Evolutionary conservation across 2,888 invertebrate species (phyloP), one percentile per base, ranked within the genome.

Genomic region (Athalia circularis): DNA sequence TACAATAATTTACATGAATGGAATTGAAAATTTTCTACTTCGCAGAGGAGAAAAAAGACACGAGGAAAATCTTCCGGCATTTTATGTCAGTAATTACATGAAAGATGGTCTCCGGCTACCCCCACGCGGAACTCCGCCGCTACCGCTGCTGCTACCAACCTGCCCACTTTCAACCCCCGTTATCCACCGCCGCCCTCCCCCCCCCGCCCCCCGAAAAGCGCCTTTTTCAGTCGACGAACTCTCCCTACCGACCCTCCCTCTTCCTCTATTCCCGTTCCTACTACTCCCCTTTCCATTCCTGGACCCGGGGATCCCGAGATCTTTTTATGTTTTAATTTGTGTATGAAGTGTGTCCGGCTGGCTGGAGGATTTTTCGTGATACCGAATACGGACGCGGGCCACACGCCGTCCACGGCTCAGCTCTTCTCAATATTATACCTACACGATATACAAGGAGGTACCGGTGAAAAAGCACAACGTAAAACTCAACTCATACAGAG

Each of bases 1-100:
- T 89, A 89, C 88, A 89, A 89, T 88, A 90, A 90, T 90, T 90
- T 89, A 88, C 89, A 88, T 90, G 89, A 90, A 90, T 90, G 89
- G 87, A 88, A 90, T 89, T 88, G 89, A 90, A 90, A 89, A 90
- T 90, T 89, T 89, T 90, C 89, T 88, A 88, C 89, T 87, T 85
- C 85, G 84, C 85, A 84, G 85, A 88, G 88, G 86, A 87, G 87
- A 88, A 89, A 87, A 88, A 88, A 87, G 87, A 80, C 57, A 72
- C 59, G 82, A 83, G 83, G 85, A 86, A 86, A 87, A 85, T 86
- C 86, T 86, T 86, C 83, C 83, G 86, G 85, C 84, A 87, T 88
- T 88, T 88, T 88, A 86, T 86, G 86, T 85, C 87, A 86, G 88
- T 88, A 89, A 89, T 89, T 89, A 89, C 84, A 87, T 86, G 88